phyloP scores from a whole-genome alignment of 2,888 invertebrate genomes.

The Chelonus formosanus region DNA sequence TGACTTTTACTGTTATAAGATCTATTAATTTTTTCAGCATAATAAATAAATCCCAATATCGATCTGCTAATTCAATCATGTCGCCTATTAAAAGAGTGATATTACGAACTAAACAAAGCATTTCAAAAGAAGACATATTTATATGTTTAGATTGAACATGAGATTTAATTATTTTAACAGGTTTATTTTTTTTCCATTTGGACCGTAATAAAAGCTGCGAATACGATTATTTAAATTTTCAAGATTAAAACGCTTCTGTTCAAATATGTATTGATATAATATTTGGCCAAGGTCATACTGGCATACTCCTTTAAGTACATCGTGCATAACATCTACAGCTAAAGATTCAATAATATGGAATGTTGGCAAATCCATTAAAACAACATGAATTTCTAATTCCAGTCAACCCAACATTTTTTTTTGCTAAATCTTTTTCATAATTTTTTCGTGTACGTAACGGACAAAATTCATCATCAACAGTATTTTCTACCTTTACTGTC shows the following conservation, averaged over 20 bases:
- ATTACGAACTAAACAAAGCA: constrained; percentile 38
- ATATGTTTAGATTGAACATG: constrained; percentile 34
- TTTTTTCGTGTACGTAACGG: neutral
- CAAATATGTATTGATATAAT: constrained; percentile 36
- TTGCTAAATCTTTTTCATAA: neutral
- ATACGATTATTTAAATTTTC: constrained; percentile 36
- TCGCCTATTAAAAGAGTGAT: constrained; percentile 42
- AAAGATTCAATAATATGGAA: neutral
- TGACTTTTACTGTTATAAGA: too few species aligned
- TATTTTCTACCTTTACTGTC: neutral
- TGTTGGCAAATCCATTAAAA: neutral
- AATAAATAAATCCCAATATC: constrained; percentile 37
- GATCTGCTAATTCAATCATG: constrained; percentile 34
- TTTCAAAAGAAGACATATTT: constrained; percentile 44
- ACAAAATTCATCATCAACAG: neutral
- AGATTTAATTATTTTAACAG: constrained; percentile 31
- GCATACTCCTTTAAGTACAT: constrained; percentile 1
- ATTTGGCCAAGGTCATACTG: constrained; percentile 1
- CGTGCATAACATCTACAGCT: constrained; percentile 1
- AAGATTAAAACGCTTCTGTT: constrained; percentile 38
- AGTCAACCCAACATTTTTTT: neutral
- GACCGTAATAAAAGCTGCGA: constrained; percentile 40
- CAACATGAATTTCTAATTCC: neutral
- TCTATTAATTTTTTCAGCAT: constrained; percentile 36
- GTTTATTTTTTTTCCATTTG: constrained; percentile 39